A percentile compares a stretch with the other conserved stretches of the same genome.
Conservation (phyloP, 2,888 invertebrate species). For the Cacoxenus indagator region DNA sequence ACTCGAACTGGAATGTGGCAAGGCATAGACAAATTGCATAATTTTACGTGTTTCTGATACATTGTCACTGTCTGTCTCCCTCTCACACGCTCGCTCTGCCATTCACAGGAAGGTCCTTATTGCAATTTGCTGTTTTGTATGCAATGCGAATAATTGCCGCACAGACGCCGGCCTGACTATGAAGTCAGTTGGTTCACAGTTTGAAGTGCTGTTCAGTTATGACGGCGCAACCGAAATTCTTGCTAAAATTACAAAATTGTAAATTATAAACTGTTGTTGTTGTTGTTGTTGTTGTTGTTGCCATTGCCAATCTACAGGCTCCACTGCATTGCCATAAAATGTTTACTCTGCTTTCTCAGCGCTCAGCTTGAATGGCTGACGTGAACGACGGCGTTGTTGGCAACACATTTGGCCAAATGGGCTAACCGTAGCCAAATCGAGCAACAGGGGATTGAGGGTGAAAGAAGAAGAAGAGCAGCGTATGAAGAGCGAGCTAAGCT, state of each 20-base stretch:
- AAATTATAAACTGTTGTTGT: slow-evolving; percentile 4
- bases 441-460: too few relatives aligned
- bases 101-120: not conserved
- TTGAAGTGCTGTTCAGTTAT: not conserved
- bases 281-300: not conserved
- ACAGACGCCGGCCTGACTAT: not conserved
- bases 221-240: not conserved
- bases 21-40: slow-evolving; percentile 3
- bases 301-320: too few relatives aligned
- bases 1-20: not conserved
- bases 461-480: too few relatives aligned
- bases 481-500: too few relatives aligned
- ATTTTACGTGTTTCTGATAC: slow-evolving; percentile 14
- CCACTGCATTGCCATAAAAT: slow-evolving; percentile 11
- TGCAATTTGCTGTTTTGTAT: not conserved
- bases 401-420: slow-evolving; percentile 1
- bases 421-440: not conserved
- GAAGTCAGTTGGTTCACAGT: not conserved
- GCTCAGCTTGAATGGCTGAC: not conserved
- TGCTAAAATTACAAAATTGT: slow-evolving; percentile 17
- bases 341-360: not conserved
- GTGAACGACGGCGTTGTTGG: not conserved
- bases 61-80: not conserved
- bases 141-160: slow-evolving; percentile 8
- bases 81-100: not conserved